Evolutionary conservation across 30 jellyfish, hydroid and myxozoan genomes (phyloP).

Genomic region (Aurelia sp.): DNA sequence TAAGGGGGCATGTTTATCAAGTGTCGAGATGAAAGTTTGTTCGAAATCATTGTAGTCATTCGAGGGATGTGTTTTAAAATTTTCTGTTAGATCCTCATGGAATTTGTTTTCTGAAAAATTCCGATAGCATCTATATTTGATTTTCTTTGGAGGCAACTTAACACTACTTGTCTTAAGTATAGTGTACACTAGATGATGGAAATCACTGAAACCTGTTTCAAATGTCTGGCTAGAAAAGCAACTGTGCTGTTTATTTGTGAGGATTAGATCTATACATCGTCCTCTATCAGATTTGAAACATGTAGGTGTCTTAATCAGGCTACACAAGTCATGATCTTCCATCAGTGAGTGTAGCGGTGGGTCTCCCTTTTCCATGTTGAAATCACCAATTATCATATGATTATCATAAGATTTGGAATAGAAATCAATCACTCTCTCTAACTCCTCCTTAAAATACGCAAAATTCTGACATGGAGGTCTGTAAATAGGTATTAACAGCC

Average conservation of each 20-base stretch:
- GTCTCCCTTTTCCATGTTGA: conserved; percentile 13
- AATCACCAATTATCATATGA: conserved; percentile 30
- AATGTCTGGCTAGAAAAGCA: conserved; percentile 28
- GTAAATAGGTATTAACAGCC: conserved; percentile 12
- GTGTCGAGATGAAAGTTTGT: neutral
- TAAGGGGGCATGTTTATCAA: conserved; percentile 4
- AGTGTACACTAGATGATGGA: conserved; percentile 6
- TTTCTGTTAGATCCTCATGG: conserved; percentile 22
- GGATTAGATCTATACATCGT: conserved; percentile 17
- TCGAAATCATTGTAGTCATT: neutral
- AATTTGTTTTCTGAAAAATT: conserved; percentile 24
- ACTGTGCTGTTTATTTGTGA: conserved; percentile 15
- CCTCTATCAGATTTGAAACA: conserved; percentile 5
- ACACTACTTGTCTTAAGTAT: too few species aligned
- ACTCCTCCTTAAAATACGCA: conserved; percentile 4
- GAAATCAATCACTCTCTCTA: conserved; percentile 18
- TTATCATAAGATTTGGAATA: conserved; percentile 17
- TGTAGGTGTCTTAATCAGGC: conserved; percentile 13
- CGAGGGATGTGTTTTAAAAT: neutral
- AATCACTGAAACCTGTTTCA: neutral
- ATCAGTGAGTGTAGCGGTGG: neutral
- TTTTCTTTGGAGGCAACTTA: too few species aligned
- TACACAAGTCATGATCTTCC: neutral
- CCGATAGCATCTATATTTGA: neutral
- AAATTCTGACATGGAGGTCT: conserved; percentile 31